Conservation (phyloP, 30 jellyfish, hydroid and myxozoan species). For the Clytia hemisphaerica region DNA sequence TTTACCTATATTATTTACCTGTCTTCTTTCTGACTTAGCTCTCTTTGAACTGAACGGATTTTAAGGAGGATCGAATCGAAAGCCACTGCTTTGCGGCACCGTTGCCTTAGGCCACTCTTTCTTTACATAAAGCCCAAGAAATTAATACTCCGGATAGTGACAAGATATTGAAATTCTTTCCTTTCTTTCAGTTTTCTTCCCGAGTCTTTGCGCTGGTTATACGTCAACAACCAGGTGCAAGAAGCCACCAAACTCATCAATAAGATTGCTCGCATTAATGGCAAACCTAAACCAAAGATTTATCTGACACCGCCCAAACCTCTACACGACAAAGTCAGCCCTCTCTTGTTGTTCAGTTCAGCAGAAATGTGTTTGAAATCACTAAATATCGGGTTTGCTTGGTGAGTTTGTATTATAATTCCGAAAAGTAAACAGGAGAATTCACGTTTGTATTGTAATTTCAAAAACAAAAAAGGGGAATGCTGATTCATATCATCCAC, state of each 20-base stretch:
- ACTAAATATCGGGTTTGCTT: constrained; percentile 50
- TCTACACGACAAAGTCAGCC: constrained; percentile 3
- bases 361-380: constrained; percentile 26
- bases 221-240: constrained; percentile 25
- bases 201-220: constrained; percentile 81
- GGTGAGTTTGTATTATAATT: constrained; percentile 21
- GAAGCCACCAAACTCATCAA: constrained; percentile 18
- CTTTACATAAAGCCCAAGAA: too few species aligned
- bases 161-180: too few species aligned
- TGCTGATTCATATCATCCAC: too few species aligned
- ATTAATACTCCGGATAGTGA: too few species aligned
- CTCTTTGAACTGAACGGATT: too few species aligned
- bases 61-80: too few species aligned
- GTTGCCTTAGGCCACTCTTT: too few species aligned
- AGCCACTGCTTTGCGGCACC: too few species aligned
- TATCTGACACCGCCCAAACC: constrained; percentile 8
- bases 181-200: constrained; percentile 51
- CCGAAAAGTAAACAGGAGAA: background rate
- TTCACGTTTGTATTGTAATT: too few species aligned
- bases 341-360: constrained; percentile 32
- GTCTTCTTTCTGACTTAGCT: too few species aligned
- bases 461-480: too few species aligned
- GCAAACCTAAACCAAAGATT: constrained; percentile 1
- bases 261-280: constrained; percentile 43
- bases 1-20: too few species aligned